Evolutionary conservation across 2,113 vertebrate species (phyloP), one percentile per base, ranked within the genome.

Genomic region (Zapus hudsonius): DNA sequence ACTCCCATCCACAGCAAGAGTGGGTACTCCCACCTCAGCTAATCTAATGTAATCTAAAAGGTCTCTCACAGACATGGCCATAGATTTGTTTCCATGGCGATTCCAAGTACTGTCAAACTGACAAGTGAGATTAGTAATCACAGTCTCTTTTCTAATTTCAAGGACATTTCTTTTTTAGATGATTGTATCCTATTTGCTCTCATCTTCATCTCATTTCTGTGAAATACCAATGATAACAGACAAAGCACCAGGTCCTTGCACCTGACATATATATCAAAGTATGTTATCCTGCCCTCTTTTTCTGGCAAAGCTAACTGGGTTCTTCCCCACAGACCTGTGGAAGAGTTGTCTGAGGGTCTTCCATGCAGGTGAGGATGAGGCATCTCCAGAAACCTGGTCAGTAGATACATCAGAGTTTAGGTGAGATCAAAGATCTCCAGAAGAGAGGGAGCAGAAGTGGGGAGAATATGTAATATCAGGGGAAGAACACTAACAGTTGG

Each of bases 131-230:
- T n/a, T n/a, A n/a, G n/a, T n/a, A n/a, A n/a, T n/a, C n/a, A n/a
- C n/a, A 61, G 11, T 40, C 27, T 25, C 13, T 36, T 40, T 63
- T 10, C 15, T 33, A 42, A 38, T 82, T 64, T 22, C 79, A 44
- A 80, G 47, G 52, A 89, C 47, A 23, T 67, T 33, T 33, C 15
- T 31, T 63, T 42, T 40, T 84, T 38, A 33, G 17, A 25, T 25
- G 20, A 55, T 64, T 94, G 25, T 91, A 44, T 44, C 72, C 38
- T 42, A 63, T 42, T 78, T 87, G 17, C 52, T 96, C 91, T 52
- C 31, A 72, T n/a, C 20, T 92, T 25, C 36, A 52, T 25, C 23
- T 90, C 38, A 85, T 73, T 85, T 91, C 61, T 80, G 63, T 76
- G 64, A 63, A 81, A 87, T 16, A 11, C 25, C 3, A 31, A 74